Evolutionary conservation across 2,797 vertebrate species (phyloP), one percentile per base, ranked within the genome.

Genomic region (Microtus agrestis): DNA sequence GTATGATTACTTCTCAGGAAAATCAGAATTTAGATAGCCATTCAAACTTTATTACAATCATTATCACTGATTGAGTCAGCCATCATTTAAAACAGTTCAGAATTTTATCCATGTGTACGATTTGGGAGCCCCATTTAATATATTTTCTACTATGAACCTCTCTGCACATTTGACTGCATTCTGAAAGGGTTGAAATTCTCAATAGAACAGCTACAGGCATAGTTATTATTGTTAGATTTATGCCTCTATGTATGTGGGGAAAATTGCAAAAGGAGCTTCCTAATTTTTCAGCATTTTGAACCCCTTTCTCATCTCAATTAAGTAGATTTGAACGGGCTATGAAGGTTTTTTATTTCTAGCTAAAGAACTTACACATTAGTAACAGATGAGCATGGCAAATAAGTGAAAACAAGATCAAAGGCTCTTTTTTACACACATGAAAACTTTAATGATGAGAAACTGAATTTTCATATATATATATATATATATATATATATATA

Each of bases 381-480:
- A 78, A 91, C 59, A 77, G 11, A 5, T 63, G 13, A 69, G 34
- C 14, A 56, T 69, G 37, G 43, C 65, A 12, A 48, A 71, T 71
- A 85, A 91, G 59, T 87, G 34, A 71, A 87, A 89, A 87, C 25
- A 67, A 91, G 79, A 87, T 56, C 80, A 85, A 90, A 90, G 12
- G 13, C 0, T 59, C 40, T 95, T 95, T 91, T 56, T 56, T 86
- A 93, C 12, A 56, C 92, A 78, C 1, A 94, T 34, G 6, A 89
- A 80, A 54, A 74, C 31, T 84, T 56, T 37, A 93, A 89, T 91
- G 87, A 76, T 31, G 92, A 91, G 87, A 97, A 94, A 93, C 0
- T 12, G 91, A 91, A 54, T 96, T 97, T 97, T 97, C 90, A 91
- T 96, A 67, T 13, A 8, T 67, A 23, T 78, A 76, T 51, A 14